These are phyloP conservation scores for Austrofundulus limnaeus DNA, from an alignment of 2,113 vertebrate species.

Conservation along the genomic window DNA sequence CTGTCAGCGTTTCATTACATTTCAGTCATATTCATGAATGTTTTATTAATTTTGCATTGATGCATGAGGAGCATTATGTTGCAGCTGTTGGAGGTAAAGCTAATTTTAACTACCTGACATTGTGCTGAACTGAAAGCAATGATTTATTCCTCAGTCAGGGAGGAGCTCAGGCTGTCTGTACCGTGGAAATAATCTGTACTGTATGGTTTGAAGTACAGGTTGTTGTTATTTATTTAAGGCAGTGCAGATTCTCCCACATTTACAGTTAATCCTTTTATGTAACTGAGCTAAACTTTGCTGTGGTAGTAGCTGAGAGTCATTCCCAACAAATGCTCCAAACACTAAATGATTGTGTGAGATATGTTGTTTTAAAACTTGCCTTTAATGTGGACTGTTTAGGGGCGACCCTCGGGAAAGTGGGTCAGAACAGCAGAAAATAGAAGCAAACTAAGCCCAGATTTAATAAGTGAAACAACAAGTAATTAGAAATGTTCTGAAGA, in stretches of 20 bases:
- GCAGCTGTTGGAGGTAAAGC: not conserved
- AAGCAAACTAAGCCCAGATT: constrained; percentile 5
- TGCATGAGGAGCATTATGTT: not conserved
- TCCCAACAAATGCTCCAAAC: too few species aligned
- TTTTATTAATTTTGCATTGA: constrained; percentile 7
- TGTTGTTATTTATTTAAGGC: too few species aligned
- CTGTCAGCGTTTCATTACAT: not conserved
- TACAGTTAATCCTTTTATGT: too few species aligned
- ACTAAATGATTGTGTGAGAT: too few species aligned
- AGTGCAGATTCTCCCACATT: too few species aligned
- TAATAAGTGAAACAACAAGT: constrained; percentile 24
- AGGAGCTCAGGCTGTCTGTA: not conserved
- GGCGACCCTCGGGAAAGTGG: constrained; percentile 10
- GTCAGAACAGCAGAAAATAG: constrained; percentile 24
- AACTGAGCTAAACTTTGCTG: too few species aligned
- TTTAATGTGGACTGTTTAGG: too few species aligned
- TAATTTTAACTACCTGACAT: not conserved
- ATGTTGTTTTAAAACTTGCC: too few species aligned
- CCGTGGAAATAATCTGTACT: too few species aligned
- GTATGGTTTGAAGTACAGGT: too few species aligned
- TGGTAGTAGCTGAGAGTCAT: too few species aligned
- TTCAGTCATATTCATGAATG: not conserved
- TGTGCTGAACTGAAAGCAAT: not conserved
- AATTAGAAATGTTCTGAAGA: constrained; percentile 33
- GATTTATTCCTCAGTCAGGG: not conserved